A percentile compares a stretch with the other conserved stretches of the same genome.
Evolutionary conservation across 35 echinoderm and acorn worm species (phyloP).

Genomic region (Hemicentrotus pulcherrimus): DNA sequence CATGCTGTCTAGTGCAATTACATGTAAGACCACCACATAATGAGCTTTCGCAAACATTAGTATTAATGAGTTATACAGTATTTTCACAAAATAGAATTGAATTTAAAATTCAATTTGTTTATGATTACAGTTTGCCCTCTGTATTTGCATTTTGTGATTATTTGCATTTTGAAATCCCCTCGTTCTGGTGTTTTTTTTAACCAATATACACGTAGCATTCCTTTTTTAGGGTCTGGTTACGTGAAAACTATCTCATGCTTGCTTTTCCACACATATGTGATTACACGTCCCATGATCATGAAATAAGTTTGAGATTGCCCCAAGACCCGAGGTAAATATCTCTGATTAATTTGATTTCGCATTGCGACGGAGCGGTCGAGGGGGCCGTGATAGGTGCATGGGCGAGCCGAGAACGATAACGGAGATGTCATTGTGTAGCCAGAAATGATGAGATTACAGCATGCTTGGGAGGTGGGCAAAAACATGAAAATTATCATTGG

Average conservation of each 20-base stretch:
- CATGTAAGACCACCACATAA: too few species aligned
- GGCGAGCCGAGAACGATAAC: not conserved
- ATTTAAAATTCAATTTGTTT: too few species aligned
- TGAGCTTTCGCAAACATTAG: too few species aligned
- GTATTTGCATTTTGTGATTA: too few species aligned
- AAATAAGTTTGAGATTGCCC: constrained; percentile 18
- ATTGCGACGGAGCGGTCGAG: not conserved
- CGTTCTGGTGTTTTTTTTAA: too few species aligned
- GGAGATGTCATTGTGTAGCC: not conserved
- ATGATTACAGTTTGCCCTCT: too few species aligned
- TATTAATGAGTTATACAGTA: too few species aligned
- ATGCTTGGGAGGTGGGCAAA: not conserved
- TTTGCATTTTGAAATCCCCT: too few species aligned
- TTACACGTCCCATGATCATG: constrained; percentile 10
- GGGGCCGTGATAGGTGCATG: not conserved
- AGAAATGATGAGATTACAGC: not conserved
- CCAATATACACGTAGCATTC: too few species aligned
- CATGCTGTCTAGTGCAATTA: too few species aligned
- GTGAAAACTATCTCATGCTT: not conserved
- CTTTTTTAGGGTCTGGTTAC: not conserved
- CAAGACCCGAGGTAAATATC: not conserved
- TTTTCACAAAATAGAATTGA: too few species aligned
- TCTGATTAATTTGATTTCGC: not conserved
- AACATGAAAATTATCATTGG: not conserved
- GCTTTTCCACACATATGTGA: constrained; percentile 8